Conservation (phyloP, 2,113 vertebrate genomes). For the Budorcas taxicolor region DNA sequence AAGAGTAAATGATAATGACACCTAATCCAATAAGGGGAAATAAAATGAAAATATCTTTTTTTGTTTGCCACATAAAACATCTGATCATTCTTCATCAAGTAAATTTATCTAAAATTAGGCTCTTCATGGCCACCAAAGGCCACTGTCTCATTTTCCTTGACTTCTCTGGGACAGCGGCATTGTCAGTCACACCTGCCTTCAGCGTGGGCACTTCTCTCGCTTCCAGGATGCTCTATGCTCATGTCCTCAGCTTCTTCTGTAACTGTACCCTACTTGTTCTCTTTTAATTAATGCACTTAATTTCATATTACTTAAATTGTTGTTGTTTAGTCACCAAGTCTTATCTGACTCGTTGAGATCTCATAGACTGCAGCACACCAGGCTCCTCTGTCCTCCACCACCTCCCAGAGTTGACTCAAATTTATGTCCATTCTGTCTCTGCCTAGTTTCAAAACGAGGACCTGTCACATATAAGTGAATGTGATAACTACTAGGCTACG, state of each 20-base stretch:
- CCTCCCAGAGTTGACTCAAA: background rate
- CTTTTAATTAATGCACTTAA: background rate
- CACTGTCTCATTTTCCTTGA: background rate
- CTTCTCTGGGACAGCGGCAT: background rate
- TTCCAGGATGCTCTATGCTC: background rate
- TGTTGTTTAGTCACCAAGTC: background rate
- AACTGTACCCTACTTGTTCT: background rate
- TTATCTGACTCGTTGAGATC: background rate
- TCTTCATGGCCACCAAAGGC: background rate
- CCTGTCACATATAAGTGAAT: background rate
- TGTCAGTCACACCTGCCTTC: background rate
- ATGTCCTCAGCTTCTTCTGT: background rate
- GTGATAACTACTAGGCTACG: accelerated
- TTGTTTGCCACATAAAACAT: background rate
- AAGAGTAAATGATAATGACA: background rate
- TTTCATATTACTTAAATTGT: background rate
- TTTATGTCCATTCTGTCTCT: background rate
- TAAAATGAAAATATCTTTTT: background rate
- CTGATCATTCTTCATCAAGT: background rate
- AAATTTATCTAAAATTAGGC: background rate
- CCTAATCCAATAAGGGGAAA: background rate
- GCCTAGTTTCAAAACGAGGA: background rate
- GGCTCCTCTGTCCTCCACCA: background rate
- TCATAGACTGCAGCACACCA: background rate
- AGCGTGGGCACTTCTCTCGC: background rate